Evolutionary conservation across 2,888 invertebrate species (phyloP).

Genomic region (Drosophila subsilvestris): DNA sequence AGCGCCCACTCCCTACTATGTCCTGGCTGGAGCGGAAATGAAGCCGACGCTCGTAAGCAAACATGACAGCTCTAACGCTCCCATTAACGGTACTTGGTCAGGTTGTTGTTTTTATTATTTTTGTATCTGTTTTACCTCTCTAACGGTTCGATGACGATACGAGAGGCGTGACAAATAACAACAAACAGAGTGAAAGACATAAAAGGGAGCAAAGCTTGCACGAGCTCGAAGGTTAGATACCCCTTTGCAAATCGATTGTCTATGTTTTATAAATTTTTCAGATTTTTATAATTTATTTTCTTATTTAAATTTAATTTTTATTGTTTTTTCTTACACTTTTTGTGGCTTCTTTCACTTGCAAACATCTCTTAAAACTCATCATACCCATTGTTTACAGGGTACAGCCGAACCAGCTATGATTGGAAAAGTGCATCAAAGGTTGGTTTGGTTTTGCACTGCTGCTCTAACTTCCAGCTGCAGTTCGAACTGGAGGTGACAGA

Average conservation of each 20-base stretch:
- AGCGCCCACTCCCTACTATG: neutral
- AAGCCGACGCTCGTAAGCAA: conserved; percentile 59
- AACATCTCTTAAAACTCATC: neutral
- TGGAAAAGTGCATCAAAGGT: conserved; percentile 53
- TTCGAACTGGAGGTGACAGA: conserved; percentile 38
- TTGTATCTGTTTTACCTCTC: conserved; percentile 28
- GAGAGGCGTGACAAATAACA: conserved; percentile 74
- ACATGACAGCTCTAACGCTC: conserved; percentile 64
- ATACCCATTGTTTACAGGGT: neutral
- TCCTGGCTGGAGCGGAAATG: conserved; percentile 41
- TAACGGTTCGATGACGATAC: conserved; percentile 61
- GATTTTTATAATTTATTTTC: too few species aligned
- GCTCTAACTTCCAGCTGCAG: conserved; percentile 16
- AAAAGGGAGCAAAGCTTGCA: neutral
- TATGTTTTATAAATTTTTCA: too few species aligned
- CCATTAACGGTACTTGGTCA: conserved; percentile 64
- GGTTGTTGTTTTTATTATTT: neutral
- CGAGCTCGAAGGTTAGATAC: neutral
- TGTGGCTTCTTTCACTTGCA: neutral
- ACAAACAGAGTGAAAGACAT: conserved; percentile 26
- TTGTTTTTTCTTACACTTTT: neutral
- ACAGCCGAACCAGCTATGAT: conserved; percentile 26
- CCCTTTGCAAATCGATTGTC: neutral
- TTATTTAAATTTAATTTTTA: neutral
- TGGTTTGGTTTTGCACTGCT: conserved; percentile 3